Percentiles rank a stretch among this genome's conserved stretches.
Evolutionary conservation across 2,888 invertebrate genomes (phyloP).

Genomic region (Orchesella flavescens): DNA sequence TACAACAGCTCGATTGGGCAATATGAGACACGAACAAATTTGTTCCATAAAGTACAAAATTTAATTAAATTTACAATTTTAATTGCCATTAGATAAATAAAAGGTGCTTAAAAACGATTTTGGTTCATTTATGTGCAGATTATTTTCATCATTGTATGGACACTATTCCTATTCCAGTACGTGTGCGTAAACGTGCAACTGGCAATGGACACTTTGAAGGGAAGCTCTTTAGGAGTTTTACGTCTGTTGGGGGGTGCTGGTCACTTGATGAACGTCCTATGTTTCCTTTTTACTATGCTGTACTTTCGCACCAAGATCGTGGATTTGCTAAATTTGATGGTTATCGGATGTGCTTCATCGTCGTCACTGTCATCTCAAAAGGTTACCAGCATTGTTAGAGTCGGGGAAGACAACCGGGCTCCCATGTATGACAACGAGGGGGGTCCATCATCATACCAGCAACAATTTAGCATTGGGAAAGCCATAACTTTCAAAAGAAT

Average conservation of each 20-base stretch:
- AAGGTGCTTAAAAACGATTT: no score
- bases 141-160: slow-evolving; percentile 6
- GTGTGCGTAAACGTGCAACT: no score
- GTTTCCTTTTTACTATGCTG: neutral
- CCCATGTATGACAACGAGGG: neutral
- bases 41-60: slow-evolving; percentile 31
- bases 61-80: no score
- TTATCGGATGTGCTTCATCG: neutral
- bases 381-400: neutral
- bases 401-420: neutral
- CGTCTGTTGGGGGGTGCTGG: slow-evolving; percentile 28
- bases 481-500: neutral
- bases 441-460: neutral
- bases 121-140: neutral
- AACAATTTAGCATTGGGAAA: no score
- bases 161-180: neutral
- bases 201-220: neutral
- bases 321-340: slow-evolving; percentile 26
- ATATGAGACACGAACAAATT: slow-evolving; percentile 26
- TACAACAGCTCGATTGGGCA: neutral
- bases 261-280: slow-evolving; percentile 3
- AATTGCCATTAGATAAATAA: neutral
- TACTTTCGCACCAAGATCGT: neutral
- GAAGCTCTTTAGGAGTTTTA: slow-evolving; percentile 1
- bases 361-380: neutral